Evolutionary conservation across 2,888 invertebrate species (phyloP), one percentile per base, ranked within the genome.

Genomic region (Octodonta nipae): DNA sequence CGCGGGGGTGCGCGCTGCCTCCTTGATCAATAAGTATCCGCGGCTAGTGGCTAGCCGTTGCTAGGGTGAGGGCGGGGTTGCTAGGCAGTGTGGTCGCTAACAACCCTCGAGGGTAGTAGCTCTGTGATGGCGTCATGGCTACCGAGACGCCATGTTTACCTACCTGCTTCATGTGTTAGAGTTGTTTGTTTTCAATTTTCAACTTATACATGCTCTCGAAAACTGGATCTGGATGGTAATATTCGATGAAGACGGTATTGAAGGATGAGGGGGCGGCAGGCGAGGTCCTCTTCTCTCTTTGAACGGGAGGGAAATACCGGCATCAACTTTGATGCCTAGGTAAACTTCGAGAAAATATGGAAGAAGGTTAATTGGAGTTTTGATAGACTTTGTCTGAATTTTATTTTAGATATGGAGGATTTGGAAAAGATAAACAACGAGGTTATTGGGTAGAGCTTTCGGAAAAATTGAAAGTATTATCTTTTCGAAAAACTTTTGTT

Each of bases 21-120:
- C 50, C 53, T 57, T 62, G 61, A 63, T 63, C 62, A 63, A 63
- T 63, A 63, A 62, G 59, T 62, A 62, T 63, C 63, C 62, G 61
- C 59, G 63, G 63, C 63, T 63, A 63, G 63, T 63, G 63, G 63
- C 63, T 62, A 63, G 63, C 61, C 55, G 63, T 63, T 63, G 63
- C 63, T 61, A 63, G 62, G 63, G 62, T 57, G 61, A 60, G 61
- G 61, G 63, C 58, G 61, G 45, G 56, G 63, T 63, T 63, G 63
- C 63, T 61, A 63, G 60, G 63, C 62, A 54, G 54, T 61, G 63
- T 63, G 63, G 63, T 62, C 63, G 63, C 63, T 63, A 62, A 63
- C 61, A 60, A 58, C 62, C 61, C 61, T 61, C 62, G 59, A 54
- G 60, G 63, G 60, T 60, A 59, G 59, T 57, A 29, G 11, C 52